Evolutionary conservation across 1,140 invertebrate genomes (phyloP), one percentile per base, ranked within the genome.

Genomic region (Pantala flavescens): DNA sequence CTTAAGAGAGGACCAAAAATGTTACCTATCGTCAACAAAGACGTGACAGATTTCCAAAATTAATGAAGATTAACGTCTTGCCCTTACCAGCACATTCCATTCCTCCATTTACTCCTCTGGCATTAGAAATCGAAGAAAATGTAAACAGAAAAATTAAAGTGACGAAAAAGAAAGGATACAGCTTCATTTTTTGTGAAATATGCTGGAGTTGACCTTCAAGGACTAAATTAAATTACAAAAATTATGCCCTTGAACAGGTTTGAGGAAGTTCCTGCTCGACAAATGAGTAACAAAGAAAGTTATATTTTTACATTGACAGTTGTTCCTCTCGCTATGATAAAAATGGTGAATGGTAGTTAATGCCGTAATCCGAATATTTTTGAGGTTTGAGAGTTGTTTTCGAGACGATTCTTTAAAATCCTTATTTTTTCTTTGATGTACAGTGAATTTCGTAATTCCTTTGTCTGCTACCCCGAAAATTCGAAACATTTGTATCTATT

Each of bases 1-100:
- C 81, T 80, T 78, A 49, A 78, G 73, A 77, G 3, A 76, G 12
- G 16, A 70, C 71, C 28, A 75, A 74, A n/a, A 5, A 24, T 73
- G 43, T 43, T 23, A 23, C 19, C 24, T 43, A 7, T n/a, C n/a
- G 14, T 23, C n/a, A 36, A 73, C 16, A 19, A 43, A 73, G 16
- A 24, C 11, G 23, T 11, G 7, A 5, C n/a, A 36, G 28, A 2
- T 36, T 36, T 2, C 28, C 49, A 63, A 19, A 7, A 7, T 63
- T 21, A 63, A 24, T 42, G 0, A 14, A 73, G 28, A 10, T 63
- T 21, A 23, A 63, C 7, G 19, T 21, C 19, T 7, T 23, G 23
- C n/a, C 36, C 36, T 63, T 42, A 74, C 73, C 73, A 42, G 73
- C 73, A 70, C 73, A 74, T 21, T 42, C 36, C 23, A 74, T 24